Percentiles rank a stretch among this genome's conserved stretches.
Evolutionary conservation across 2,888 invertebrate genomes (phyloP).

Genomic region (Heliconius hortense): DNA sequence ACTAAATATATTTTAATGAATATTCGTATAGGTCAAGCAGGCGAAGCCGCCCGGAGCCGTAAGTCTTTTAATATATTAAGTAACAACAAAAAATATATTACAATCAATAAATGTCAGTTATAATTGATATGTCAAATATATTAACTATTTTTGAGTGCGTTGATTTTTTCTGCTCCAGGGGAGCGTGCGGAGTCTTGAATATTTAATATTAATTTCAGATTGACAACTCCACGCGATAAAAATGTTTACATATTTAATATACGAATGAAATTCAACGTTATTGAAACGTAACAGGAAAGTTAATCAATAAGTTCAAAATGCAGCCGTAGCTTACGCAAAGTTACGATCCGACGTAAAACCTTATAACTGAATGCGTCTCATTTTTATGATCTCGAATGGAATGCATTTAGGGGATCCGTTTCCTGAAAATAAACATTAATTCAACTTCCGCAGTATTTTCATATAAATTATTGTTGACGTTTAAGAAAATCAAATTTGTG

Average conservation of each 20-base stretch:
- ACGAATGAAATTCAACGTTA: background rate
- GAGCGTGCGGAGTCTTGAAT: too few species aligned
- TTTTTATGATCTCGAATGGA: constrained; percentile 73
- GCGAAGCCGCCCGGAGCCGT: too few species aligned
- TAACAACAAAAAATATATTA: too few species aligned
- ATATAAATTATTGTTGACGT: background rate
- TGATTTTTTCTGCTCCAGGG: too few species aligned
- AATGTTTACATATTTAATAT: background rate
- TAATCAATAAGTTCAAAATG: constrained; percentile 21
- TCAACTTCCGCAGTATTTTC: constrained; percentile 50
- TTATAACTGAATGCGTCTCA: constrained; percentile 66
- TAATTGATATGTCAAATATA: too few species aligned
- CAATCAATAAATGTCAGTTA: too few species aligned
- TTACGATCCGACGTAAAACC: constrained; percentile 33
- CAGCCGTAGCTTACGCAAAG: constrained; percentile 31
- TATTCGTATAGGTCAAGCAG: too few species aligned
- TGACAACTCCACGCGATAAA: too few species aligned
- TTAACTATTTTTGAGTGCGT: too few species aligned
- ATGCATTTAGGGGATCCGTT: constrained; percentile 75
- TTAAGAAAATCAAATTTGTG: background rate
- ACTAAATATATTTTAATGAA: too few species aligned
- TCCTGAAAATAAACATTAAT: constrained; percentile 70
- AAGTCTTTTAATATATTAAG: too few species aligned
- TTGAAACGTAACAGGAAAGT: constrained; percentile 10
- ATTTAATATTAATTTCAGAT: too few species aligned